A percentile compares a stretch with the other conserved stretches of the same genome.
Evolutionary conservation across 1,140 invertebrate species (phyloP).

Genomic region (Eupristina koningsbergeri): DNA sequence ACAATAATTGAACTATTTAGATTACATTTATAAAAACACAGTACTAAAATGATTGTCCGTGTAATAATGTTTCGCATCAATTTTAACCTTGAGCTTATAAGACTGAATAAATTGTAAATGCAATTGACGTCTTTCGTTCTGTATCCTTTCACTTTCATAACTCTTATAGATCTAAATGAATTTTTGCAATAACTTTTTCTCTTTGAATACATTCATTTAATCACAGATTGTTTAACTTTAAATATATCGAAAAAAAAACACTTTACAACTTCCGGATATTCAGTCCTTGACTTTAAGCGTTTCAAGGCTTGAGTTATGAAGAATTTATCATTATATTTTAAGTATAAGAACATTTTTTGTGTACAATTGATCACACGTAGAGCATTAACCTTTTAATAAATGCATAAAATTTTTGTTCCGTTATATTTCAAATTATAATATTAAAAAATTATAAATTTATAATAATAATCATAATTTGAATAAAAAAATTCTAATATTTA

Average conservation of each 20-base stretch:
- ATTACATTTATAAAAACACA: neutral
- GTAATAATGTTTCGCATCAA: neutral
- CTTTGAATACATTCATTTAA: neutral
- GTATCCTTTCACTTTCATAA: slow-evolving; percentile 16
- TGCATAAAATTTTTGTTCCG: neutral
- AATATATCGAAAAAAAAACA: no score
- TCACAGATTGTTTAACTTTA: neutral
- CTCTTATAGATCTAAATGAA: neutral
- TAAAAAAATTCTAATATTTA: neutral
- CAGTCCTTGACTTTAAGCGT: neutral
- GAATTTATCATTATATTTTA: neutral
- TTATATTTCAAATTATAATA: neutral
- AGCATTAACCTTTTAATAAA: neutral
- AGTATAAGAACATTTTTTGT: neutral
- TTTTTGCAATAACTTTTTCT: neutral
- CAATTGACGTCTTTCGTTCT: neutral
- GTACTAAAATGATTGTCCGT: neutral
- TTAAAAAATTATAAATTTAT: neutral
- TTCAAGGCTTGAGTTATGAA: neutral
- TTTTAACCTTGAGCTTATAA: slow-evolving; percentile 16
- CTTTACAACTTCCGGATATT: neutral
- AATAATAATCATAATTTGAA: neutral
- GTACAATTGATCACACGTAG: neutral
- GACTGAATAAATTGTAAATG: neutral
- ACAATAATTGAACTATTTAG: neutral